Percentiles rank a stretch among this genome's conserved stretches.
These are phyloP conservation scores for Pipra filicauda DNA, from an alignment of 2,113 vertebrate genomes.

Conservation along the genomic window DNA sequence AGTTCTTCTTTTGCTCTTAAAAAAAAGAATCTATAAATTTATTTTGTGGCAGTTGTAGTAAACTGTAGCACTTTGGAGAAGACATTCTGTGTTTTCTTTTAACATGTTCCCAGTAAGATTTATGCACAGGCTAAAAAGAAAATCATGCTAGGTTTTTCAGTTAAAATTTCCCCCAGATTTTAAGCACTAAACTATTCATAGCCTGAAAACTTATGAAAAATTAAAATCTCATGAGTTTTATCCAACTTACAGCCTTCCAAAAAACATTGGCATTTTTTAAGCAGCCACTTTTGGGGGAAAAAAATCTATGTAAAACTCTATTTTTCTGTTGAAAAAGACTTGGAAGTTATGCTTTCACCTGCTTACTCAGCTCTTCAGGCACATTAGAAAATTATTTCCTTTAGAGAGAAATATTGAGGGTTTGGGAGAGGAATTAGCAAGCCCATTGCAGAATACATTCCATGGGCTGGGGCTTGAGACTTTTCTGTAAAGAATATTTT, in stretches of 20 bases:
- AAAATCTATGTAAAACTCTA: background rate
- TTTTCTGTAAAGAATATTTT: background rate
- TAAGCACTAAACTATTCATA: background rate
- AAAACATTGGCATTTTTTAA: background rate
- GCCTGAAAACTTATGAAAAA: background rate
- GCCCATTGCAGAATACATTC: background rate
- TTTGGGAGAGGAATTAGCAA: background rate
- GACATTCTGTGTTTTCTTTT: constrained; percentile 53
- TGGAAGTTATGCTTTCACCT: background rate
- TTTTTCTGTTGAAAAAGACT: background rate
- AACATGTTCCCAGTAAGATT: constrained; percentile 30
- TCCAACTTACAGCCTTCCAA: background rate
- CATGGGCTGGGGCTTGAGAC: background rate
- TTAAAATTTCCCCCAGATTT: constrained; percentile 11
- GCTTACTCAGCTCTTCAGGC: background rate
- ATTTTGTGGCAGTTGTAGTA: constrained; percentile 32
- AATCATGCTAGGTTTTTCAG: background rate
- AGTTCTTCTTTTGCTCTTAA: background rate
- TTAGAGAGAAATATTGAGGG: background rate
- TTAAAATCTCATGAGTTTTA: background rate
- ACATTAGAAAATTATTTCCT: background rate
- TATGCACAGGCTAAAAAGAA: constrained; percentile 41
- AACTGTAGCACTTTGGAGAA: constrained; percentile 36
- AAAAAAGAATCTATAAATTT: constrained; percentile 8
- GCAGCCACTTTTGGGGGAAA: background rate